Conservation (phyloP, 1,140 invertebrate species). For the Drosophila obscura region DNA sequence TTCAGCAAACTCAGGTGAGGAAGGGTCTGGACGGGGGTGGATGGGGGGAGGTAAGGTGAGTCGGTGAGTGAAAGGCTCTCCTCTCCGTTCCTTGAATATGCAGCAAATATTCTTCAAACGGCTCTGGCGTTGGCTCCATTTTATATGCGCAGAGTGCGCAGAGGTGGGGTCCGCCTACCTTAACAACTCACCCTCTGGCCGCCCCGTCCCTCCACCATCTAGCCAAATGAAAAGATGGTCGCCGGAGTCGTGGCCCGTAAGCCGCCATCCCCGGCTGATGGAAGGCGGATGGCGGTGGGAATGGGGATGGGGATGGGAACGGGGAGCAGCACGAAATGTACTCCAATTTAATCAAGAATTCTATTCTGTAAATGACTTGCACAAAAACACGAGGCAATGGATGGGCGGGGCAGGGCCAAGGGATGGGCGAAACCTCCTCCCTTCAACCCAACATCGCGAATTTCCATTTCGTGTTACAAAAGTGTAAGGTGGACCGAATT, state of each 20-base stretch:
- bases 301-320: background rate
- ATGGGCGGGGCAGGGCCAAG: slow-evolving; percentile 25
- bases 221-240: slow-evolving; percentile 69
- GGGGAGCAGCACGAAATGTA: slow-evolving; percentile 69
- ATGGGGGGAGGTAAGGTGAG: background rate
- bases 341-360: slow-evolving; percentile 82
- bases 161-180: slow-evolving; percentile 53
- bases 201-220: slow-evolving; percentile 9
- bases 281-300: background rate
- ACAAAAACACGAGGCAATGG: slow-evolving; percentile 66
- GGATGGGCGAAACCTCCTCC: slow-evolving; percentile 1
- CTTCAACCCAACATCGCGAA: slow-evolving; percentile 38
- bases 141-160: slow-evolving; percentile 57
- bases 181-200: slow-evolving; percentile 20
- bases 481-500: slow-evolving; percentile 47
- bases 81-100: slow-evolving; percentile 66
- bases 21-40: slow-evolving; percentile 31
- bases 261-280: slow-evolving; percentile 33
- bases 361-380: slow-evolving; percentile 80
- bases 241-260: slow-evolving; percentile 39
- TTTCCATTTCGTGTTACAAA: slow-evolving; percentile 69
- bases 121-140: slow-evolving; percentile 45
- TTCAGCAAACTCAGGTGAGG: slow-evolving; percentile 69
- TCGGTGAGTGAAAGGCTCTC: slow-evolving; percentile 9
- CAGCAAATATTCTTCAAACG: slow-evolving; percentile 79